phyloP scores from a whole-genome alignment of 1,140 invertebrate genomes.

The Neotoxoptera formosana region DNA sequence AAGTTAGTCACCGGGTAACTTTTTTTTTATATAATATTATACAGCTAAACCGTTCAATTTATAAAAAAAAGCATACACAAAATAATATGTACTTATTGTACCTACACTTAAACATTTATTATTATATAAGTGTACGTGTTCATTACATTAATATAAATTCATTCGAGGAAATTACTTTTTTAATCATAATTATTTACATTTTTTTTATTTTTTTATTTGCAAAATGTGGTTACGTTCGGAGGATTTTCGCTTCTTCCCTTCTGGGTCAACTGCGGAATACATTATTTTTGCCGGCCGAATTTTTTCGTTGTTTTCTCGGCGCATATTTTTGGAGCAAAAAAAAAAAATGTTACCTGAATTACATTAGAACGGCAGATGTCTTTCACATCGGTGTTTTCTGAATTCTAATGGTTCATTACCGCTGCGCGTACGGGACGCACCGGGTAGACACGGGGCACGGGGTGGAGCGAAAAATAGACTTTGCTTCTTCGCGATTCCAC shows the following conservation, averaged over 20 bases:
- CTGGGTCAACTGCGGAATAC: background rate
- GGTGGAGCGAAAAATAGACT: conserved; percentile 22
- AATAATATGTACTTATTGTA: background rate
- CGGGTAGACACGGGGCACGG: background rate
- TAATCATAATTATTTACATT: background rate
- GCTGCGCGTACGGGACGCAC: too few species aligned
- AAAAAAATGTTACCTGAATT: conserved; percentile 34
- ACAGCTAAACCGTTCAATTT: background rate
- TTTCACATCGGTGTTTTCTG: conserved; percentile 25
- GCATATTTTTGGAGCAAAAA: conserved; percentile 15
- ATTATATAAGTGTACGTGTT: background rate
- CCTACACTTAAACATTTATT: background rate
- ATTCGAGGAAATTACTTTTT: background rate
- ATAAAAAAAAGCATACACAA: background rate
- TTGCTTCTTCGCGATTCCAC: background rate
- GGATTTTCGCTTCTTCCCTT: background rate
- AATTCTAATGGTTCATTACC: conserved; percentile 52
- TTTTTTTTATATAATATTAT: too few species aligned
- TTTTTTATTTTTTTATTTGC: background rate
- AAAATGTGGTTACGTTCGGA: background rate
- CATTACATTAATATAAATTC: background rate
- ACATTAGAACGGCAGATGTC: conserved; percentile 42
- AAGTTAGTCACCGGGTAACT: background rate
- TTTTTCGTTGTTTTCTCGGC: background rate
- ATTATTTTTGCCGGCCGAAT: background rate